Evolutionary conservation across 2,888 invertebrate genomes (phyloP).

Genomic region (Eumerus sabulonum): DNA sequence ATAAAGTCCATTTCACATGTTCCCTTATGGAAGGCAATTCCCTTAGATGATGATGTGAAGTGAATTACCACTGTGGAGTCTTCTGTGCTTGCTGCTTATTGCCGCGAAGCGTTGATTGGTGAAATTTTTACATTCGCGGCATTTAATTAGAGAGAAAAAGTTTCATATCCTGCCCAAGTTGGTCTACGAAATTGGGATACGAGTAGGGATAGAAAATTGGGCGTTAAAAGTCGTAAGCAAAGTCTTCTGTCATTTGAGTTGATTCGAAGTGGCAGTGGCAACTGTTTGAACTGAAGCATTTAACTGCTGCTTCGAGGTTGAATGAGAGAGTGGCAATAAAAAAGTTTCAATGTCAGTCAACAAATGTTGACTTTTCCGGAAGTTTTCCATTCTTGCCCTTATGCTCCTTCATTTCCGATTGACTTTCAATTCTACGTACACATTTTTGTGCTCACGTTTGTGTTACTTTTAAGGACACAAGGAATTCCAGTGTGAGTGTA

Average conservation of each 20-base stretch:
- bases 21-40: no score
- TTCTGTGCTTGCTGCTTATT: no score
- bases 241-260: conserved; percentile 7
- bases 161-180: conserved; percentile 3
- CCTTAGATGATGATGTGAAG: no score
- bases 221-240: no score
- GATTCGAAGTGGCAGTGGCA: conserved; percentile 8
- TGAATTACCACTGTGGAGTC: no score
- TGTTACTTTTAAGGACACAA: no score
- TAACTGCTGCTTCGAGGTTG: conserved; percentile 2
- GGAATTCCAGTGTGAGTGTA: no score
- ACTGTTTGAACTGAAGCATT: conserved; percentile 9
- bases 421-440: not conserved
- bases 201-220: no score
- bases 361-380: conserved; percentile 21
- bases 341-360: conserved; percentile 35
- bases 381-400: not conserved
- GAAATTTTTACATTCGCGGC: conserved; percentile 30
- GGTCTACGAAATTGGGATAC: not conserved
- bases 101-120: conserved; percentile 12
- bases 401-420: not conserved
- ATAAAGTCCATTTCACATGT: conserved; percentile 13
- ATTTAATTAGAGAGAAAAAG: conserved; percentile 35
- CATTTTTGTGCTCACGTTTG: not conserved
- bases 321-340: no score